Percentiles rank a stretch among this genome's conserved stretches.
Conservation (phyloP, 2,888 invertebrate species). For the Tiphia femorata region DNA sequence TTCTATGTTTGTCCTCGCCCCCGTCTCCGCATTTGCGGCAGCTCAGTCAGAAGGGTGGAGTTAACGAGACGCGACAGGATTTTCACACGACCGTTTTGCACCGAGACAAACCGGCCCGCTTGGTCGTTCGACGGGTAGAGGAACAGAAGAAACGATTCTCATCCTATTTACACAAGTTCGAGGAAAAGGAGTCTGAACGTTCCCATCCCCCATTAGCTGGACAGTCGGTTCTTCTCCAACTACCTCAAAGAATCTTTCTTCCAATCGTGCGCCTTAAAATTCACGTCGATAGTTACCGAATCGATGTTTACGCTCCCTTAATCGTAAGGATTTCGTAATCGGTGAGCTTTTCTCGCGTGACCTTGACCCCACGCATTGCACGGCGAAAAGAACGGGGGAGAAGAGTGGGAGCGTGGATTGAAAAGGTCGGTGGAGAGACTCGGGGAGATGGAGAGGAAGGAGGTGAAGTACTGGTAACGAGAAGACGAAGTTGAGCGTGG, state of each 20-base stretch:
- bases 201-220: neutral
- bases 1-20: neutral
- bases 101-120: constrained; percentile 44
- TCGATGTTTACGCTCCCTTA: no score
- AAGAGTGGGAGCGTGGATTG: no score
- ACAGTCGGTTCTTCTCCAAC: neutral
- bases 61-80: constrained; percentile 58
- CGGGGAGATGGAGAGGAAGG: neutral
- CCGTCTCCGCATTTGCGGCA: neutral
- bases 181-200: neutral
- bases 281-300: no score
- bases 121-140: neutral
- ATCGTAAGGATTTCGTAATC: neutral
- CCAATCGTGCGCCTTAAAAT: no score
- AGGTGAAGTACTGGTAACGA: constrained; percentile 1
- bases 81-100: constrained; percentile 52
- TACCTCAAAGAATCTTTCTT: no score
- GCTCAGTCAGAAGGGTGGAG: constrained; percentile 43
- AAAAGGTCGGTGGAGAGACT: neutral
- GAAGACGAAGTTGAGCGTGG: neutral
- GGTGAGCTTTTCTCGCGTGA: neutral
- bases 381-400: no score
- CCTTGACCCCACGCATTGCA: neutral
- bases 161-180: neutral
- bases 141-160: neutral